phyloP scores from a whole-genome alignment of 2,888 invertebrate species.

The Sphecodes monilicornis region DNA sequence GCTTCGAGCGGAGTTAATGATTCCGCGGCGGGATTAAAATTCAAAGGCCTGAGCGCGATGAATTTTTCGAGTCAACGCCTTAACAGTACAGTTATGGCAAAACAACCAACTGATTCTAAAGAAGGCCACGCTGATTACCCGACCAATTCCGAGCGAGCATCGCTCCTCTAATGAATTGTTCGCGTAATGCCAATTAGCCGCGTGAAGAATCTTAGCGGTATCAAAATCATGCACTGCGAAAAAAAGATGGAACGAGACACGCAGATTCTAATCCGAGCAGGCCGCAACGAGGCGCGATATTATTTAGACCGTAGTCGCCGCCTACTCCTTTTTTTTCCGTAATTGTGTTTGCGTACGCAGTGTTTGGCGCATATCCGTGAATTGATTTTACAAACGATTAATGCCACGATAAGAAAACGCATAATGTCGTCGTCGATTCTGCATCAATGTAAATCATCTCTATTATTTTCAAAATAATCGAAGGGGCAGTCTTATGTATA shows the following conservation, averaged over 20 bases:
- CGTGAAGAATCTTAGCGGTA: slow-evolving; percentile 63
- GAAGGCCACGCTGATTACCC: slow-evolving; percentile 56
- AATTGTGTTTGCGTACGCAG: slow-evolving; percentile 3
- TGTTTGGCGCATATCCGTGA: not conserved
- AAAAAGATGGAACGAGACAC: slow-evolving; percentile 54
- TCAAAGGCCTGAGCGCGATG: slow-evolving; percentile 34
- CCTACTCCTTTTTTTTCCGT: not conserved
- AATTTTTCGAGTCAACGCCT: slow-evolving; percentile 60
- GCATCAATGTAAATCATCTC: not conserved
- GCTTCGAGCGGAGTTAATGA: slow-evolving; percentile 38
- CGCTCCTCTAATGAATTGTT: slow-evolving; percentile 61
- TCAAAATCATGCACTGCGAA: slow-evolving; percentile 59
- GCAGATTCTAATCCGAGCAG: slow-evolving; percentile 52
- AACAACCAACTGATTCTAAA: slow-evolving; percentile 54
- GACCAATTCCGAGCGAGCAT: slow-evolving; percentile 52
- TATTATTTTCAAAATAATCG: not conserved
- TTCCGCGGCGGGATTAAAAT: slow-evolving; percentile 45
- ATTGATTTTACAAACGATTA: slow-evolving; percentile 1
- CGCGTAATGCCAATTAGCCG: slow-evolving; percentile 64
- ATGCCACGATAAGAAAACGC: not conserved
- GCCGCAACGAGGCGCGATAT: not conserved
- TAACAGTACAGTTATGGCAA: slow-evolving; percentile 55
- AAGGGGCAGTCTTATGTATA: not conserved
- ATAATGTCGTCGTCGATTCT: not conserved
- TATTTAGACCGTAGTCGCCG: slow-evolving; percentile 1